These are phyloP conservation scores for Sciaenops ocellatus DNA, from an alignment of 2,797 vertebrate genomes.

Conservation along the genomic window DNA sequence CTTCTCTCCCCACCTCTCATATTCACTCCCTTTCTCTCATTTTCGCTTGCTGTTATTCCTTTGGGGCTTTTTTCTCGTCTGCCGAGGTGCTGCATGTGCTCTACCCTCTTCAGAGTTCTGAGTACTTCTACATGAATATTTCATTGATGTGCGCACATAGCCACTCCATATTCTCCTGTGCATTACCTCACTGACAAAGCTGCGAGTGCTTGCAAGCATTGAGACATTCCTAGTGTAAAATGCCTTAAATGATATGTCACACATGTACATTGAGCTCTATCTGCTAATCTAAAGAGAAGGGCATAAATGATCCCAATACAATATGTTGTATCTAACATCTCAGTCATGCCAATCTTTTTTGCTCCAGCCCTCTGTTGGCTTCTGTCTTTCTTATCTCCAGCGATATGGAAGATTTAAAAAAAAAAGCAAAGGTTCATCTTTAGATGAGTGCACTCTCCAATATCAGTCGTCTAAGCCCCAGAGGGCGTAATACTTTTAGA, in stretches of 20 bases:
- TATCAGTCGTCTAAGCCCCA: constrained; percentile 50
- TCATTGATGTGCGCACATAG: constrained; percentile 64
- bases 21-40: constrained; percentile 49
- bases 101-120: constrained; percentile 72
- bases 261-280: neutral
- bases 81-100: constrained; percentile 71
- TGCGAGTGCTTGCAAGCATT: constrained; percentile 5
- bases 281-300: constrained; percentile 51
- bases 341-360: constrained; percentile 21
- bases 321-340: constrained; percentile 36
- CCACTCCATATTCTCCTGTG: constrained; percentile 58
- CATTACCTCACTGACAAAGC: constrained; percentile 63
- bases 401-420: constrained; percentile 50
- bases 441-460: constrained; percentile 55
- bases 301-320: constrained; percentile 49
- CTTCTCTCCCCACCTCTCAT: constrained; percentile 19
- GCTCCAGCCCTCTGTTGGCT: constrained; percentile 12
- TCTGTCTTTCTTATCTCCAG: constrained; percentile 44
- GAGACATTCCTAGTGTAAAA: constrained; percentile 31
- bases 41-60: constrained; percentile 56
- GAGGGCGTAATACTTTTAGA: constrained; percentile 57
- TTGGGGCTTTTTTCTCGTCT: constrained; percentile 59
- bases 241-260: constrained; percentile 45
- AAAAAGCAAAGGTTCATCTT: constrained; percentile 57
- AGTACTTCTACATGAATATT: constrained; percentile 81